Conservation (phyloP, 2,888 invertebrate genomes). For the Timema podura region DNA sequence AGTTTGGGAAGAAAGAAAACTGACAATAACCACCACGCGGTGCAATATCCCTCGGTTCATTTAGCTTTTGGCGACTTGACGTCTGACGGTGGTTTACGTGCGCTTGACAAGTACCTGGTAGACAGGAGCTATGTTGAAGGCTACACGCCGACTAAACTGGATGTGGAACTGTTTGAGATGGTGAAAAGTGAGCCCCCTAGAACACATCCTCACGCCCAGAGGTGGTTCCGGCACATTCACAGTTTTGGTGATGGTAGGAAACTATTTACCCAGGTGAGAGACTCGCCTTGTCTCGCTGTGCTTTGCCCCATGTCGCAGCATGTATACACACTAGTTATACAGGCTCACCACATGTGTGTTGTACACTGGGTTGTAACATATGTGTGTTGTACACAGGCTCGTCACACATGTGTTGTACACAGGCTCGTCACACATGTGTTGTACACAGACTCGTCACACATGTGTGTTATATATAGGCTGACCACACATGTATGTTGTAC, state of each 20-base stretch:
- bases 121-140: constrained; percentile 36
- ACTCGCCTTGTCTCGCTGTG: not conserved
- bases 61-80: constrained; percentile 17
- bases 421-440: too few species aligned
- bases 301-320: too few species aligned
- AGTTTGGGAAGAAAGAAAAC: constrained; percentile 12
- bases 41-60: not conserved
- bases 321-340: too few species aligned
- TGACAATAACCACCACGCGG: not conserved
- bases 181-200: constrained; percentile 27
- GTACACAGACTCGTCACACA: too few species aligned
- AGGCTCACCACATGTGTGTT: too few species aligned
- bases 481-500: too few species aligned
- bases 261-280: constrained; percentile 32
- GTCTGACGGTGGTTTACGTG: constrained; percentile 11
- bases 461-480: too few species aligned
- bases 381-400: too few species aligned
- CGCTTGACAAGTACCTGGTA: constrained; percentile 30
- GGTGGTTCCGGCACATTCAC: constrained; percentile 34
- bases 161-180: constrained; percentile 30
- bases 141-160: constrained; percentile 33
- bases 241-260: constrained; percentile 30
- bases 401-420: too few species aligned
- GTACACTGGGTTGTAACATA: too few species aligned
- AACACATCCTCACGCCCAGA: constrained; percentile 30